Base-by-base conservation (phyloP, 1,140 invertebrate genomes). In the Monochamus saltuarius region DNA sequence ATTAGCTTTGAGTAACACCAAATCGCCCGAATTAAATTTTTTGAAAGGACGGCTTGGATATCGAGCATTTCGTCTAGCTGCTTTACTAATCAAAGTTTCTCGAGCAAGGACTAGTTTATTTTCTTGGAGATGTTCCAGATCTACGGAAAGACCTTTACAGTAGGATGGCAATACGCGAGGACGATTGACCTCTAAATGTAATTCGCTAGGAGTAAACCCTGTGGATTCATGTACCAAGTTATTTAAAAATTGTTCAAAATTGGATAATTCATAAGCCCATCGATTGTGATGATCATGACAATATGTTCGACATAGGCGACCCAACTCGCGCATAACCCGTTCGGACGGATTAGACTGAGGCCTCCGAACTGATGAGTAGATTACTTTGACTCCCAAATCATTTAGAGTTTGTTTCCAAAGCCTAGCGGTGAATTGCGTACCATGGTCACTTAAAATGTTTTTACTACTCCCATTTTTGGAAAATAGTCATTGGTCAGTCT, bases 281-380 rank as follows among this genome's bases (percentile, higher is more conserved):
- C 35, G 7, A 11, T 7, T 37, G 2, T 52, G 50, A 11, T 53
- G 36, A 17, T 53, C 51, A 38, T 7, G 10, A 17, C 51, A 39
- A 17, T 53, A 53, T 2, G 64, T 66, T 43, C 70, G 60, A 45
- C 70, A 73, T n/a, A 73, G 16, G 19, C 62, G 43, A 1, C 71
- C 66, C n/a, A 76, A 49, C 16, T 69, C 70, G 19, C 66, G 59
- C 63, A 72, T 74, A 0, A 67, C 65, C n/a, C 70, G 39, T 43
- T 74, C 68, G 0, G 59, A 56, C 1, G 61, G 66, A 65, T 76
- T 75, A 17, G 63, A 61, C 11, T 72, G 49, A 0, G 74, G 73
- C 56, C 73, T 61, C 7, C 70, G 39, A 0, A 74, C 60, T 4
- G 73, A 70, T 4, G 68, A 69, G 39, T 68, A 64, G 1, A 70